Percentiles rank a stretch among this genome's conserved stretches.
Evolutionary conservation across 2,888 invertebrate species (phyloP).

Genomic region (Maniola hyperantus): DNA sequence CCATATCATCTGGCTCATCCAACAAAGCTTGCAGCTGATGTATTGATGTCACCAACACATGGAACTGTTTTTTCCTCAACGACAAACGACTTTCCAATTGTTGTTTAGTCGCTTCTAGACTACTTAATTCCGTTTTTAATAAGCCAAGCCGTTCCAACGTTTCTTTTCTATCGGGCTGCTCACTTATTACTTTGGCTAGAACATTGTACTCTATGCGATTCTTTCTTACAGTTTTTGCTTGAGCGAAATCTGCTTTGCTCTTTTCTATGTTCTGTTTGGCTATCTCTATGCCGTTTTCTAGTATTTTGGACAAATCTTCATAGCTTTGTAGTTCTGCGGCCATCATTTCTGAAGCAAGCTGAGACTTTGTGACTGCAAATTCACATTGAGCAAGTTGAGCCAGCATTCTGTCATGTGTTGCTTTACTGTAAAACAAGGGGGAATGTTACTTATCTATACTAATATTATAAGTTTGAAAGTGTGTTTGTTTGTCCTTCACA

Average conservation of each 20-base stretch:
- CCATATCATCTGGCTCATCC: constrained; percentile 86
- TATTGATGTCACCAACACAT: constrained; percentile 93
- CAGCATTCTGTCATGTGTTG: constrained; percentile 90
- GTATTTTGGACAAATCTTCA: constrained; percentile 87
- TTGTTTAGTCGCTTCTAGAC: constrained; percentile 86
- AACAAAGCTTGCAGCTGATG: constrained; percentile 91
- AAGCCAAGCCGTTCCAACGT: constrained; percentile 86
- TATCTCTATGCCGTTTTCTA: constrained; percentile 89
- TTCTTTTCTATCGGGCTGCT: constrained; percentile 94
- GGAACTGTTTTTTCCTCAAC: constrained; percentile 93
- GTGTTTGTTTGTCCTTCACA: not conserved
- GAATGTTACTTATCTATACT: not conserved
- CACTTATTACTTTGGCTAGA: constrained; percentile 93
- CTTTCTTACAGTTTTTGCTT: constrained; percentile 93
- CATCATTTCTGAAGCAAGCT: constrained; percentile 91
- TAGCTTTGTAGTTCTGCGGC: constrained; percentile 92
- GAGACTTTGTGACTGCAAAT: constrained; percentile 92
- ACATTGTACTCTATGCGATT: constrained; percentile 97
- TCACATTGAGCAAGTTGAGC: constrained; percentile 94
- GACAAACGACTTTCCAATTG: constrained; percentile 90
- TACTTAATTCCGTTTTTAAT: constrained; percentile 88
- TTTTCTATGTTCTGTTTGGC: constrained; percentile 91
- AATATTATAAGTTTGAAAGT: not conserved
- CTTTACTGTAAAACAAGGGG: constrained; percentile 75
- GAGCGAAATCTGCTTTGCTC: constrained; percentile 90